phyloP scores from a whole-genome alignment of 2,797 vertebrate species.

The Hemitrygon akajei region DNA sequence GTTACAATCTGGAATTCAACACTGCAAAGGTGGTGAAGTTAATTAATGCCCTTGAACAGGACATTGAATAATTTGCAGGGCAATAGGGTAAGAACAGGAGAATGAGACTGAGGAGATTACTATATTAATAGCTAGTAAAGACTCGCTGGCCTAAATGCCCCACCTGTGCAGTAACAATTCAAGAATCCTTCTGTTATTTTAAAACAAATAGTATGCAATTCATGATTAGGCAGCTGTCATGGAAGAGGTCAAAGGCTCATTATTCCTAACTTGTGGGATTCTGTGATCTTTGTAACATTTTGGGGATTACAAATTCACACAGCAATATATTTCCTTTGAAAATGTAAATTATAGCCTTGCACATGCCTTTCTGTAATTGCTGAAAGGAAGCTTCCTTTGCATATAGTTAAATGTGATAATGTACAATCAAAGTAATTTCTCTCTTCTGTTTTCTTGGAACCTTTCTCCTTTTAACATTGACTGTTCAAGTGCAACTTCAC shows the following conservation, averaged over 20 bases:
- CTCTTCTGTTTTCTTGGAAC: no score
- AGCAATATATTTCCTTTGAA: not conserved
- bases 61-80: no score
- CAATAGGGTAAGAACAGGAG: no score
- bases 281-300: not conserved
- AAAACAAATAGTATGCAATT: not conserved
- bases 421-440: no score
- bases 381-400: not conserved
- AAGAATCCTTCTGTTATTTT: not conserved
- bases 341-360: not conserved
- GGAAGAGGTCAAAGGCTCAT: not conserved
- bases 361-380: not conserved
- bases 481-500: not conserved
- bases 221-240: not conserved
- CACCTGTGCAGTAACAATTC: no score
- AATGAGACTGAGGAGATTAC: no score
- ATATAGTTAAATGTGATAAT: not conserved
- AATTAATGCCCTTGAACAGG: no score
- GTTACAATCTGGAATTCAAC: no score
- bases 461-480: not conserved
- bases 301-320: not conserved
- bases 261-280: not conserved
- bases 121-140: no score
- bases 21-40: no score
- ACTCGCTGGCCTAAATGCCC: no score